phyloP scores from a whole-genome alignment of 2,797 vertebrate genomes.

The Acropternis orthonyx region DNA sequence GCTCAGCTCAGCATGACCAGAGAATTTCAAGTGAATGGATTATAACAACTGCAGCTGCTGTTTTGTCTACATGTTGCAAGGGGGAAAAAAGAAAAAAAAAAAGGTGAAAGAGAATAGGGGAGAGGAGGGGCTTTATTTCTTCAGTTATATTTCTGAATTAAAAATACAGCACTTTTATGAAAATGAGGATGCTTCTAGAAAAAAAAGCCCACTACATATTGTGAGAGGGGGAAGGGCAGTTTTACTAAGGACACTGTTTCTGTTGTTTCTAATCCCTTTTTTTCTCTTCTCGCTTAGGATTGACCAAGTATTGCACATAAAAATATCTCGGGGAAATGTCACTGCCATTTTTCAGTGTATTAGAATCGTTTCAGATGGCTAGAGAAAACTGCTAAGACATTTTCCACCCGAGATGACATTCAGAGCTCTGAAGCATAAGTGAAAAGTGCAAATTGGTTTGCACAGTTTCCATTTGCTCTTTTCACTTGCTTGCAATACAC shows the following conservation, averaged over 20 bases:
- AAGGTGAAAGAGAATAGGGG: not conserved
- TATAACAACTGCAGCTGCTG: not conserved
- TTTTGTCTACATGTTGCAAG: not conserved
- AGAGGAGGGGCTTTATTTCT: not conserved
- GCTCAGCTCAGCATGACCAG: not conserved
- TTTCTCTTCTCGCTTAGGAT: not conserved
- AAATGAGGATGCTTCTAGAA: not conserved
- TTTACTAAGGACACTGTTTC: not conserved
- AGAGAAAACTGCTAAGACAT: constrained; percentile 41
- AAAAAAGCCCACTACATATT: too few relatives aligned
- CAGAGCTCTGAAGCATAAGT: constrained; percentile 47
- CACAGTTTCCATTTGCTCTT: constrained; percentile 45
- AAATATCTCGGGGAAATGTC: constrained; percentile 46
- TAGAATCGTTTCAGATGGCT: constrained; percentile 40
- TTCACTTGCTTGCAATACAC: constrained; percentile 3
- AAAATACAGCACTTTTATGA: not conserved
- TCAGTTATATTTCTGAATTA: not conserved
- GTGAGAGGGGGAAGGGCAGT: rapidly evolving
- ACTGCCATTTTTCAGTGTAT: constrained; percentile 32
- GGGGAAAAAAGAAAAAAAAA: not conserved
- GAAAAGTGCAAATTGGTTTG: constrained; percentile 46
- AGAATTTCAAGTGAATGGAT: not conserved
- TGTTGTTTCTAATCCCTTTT: not conserved
- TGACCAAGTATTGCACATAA: not conserved
- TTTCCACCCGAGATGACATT: constrained; percentile 47